These are phyloP conservation scores for Spilogale gracilis DNA, from an alignment of 2,113 vertebrate species.

Conservation along the genomic window DNA sequence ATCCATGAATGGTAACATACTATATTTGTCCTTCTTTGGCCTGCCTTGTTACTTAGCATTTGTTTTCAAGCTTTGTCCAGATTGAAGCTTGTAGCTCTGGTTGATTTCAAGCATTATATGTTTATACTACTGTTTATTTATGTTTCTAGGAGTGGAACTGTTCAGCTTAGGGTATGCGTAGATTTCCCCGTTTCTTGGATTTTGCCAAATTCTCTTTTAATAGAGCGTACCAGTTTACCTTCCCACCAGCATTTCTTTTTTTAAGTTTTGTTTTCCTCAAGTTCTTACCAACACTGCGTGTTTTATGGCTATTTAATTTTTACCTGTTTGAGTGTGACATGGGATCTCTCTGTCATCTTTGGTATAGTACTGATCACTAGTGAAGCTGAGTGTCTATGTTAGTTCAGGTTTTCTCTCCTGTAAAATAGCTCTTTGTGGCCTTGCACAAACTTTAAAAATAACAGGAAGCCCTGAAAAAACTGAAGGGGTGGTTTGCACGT, in stretches of 20 bases:
- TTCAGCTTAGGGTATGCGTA: not conserved
- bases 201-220: conserved; percentile 17
- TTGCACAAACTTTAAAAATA: not conserved
- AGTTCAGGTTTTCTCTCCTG: not conserved
- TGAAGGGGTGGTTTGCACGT: not conserved
- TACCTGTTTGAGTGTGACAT: not conserved
- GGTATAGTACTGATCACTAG: not conserved
- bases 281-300: not conserved
- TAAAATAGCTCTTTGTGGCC: not conserved
- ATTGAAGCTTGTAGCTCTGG: not conserved
- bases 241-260: not conserved
- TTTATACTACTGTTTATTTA: not conserved
- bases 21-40: not conserved
- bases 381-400: not conserved
- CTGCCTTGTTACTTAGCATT: not conserved
- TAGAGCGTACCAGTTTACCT: not conserved
- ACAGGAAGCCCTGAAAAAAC: not conserved
- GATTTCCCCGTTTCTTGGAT: not conserved
- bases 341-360: not conserved
- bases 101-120: not conserved
- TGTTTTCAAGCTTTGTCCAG: conserved; percentile 13
- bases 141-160: conserved; percentile 35
- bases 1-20: not conserved
- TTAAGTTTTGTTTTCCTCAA: not conserved
- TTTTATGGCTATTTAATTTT: not conserved